Conservation (phyloP, 2,888 invertebrate species). For the Acanthoscelides obtectus region DNA sequence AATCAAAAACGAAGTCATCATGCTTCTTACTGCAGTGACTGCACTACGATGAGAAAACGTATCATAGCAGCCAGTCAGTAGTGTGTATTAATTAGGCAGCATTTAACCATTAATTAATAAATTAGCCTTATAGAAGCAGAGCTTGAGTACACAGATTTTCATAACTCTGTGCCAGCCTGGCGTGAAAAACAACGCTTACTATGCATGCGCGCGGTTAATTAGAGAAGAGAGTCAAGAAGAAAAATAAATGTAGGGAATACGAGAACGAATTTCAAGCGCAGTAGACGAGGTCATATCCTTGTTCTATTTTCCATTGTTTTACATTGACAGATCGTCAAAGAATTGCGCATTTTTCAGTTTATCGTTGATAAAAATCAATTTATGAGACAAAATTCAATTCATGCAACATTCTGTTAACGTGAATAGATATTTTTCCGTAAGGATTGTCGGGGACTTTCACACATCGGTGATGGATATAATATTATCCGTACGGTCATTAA, state of each 20-base stretch:
- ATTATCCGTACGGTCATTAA: too few species aligned
- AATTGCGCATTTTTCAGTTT: too few species aligned
- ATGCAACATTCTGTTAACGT: too few species aligned
- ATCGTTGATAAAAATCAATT: too few species aligned
- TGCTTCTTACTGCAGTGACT: not conserved
- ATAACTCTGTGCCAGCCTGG: constrained; percentile 3
- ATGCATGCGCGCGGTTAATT: not conserved
- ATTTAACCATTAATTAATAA: constrained; percentile 19
- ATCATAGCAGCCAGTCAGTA: not conserved
- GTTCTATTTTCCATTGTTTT: too few species aligned
- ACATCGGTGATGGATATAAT: too few species aligned
- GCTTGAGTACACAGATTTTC: constrained; percentile 11
- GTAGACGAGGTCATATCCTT: not conserved
- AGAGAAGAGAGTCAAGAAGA: not conserved
- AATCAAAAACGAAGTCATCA: not conserved
- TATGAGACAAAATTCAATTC: too few species aligned
- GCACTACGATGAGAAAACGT: not conserved
- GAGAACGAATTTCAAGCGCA: not conserved
- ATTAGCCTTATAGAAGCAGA: constrained; percentile 8
- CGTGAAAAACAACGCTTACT: not conserved
- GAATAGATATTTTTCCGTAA: too few species aligned
- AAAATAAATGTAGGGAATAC: not conserved
- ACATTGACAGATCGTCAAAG: too few species aligned
- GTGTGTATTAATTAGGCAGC: constrained; percentile 6
- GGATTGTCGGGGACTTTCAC: too few species aligned